phyloP scores from a whole-genome alignment of 2,113 vertebrate species.

The Noctilio leporinus region DNA sequence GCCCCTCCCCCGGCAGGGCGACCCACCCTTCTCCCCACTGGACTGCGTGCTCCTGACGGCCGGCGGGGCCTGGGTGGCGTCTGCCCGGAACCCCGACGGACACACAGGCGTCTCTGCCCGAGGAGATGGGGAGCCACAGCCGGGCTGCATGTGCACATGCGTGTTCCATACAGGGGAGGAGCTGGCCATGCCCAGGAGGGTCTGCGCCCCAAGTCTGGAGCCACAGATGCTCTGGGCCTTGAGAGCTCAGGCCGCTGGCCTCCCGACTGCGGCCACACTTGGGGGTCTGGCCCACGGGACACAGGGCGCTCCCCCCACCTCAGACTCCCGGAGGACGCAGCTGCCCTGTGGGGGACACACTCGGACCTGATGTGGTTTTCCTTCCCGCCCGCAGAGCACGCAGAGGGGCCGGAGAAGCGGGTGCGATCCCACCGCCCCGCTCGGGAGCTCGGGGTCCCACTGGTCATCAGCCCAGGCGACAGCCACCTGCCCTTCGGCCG shows the following conservation, averaged over 20 bases:
- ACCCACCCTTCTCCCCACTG: not conserved
- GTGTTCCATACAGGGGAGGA: rapidly evolving
- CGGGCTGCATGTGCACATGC: rapidly evolving
- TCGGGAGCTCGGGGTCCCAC: too few relatives aligned
- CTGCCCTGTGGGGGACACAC: not conserved
- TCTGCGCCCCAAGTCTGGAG: not conserved
- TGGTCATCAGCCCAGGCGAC: not conserved
- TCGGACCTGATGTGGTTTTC: not conserved
- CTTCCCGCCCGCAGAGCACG: not conserved
- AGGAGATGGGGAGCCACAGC: rapidly evolving
- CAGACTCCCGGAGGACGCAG: not conserved
- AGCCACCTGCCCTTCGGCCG: rapidly evolving
- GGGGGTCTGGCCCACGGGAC: too few relatives aligned
- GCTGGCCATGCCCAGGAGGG: rapidly evolving
- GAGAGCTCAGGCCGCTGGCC: not conserved
- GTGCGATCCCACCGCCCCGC: not conserved
- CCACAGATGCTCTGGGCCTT: not conserved
- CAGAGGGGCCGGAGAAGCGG: not conserved
- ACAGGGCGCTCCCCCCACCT: not conserved
- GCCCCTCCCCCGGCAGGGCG: not conserved
- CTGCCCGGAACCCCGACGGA: not conserved
- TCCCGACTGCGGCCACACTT: not conserved
- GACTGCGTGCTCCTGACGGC: not conserved
- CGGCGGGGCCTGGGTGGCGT: not conserved
- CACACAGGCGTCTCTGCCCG: rapidly evolving